A percentile compares a stretch with the other conserved stretches of the same genome.
These are phyloP conservation scores for Melanostoma mellinum DNA, from an alignment of 2,888 invertebrate species.

Conservation along the genomic window DNA sequence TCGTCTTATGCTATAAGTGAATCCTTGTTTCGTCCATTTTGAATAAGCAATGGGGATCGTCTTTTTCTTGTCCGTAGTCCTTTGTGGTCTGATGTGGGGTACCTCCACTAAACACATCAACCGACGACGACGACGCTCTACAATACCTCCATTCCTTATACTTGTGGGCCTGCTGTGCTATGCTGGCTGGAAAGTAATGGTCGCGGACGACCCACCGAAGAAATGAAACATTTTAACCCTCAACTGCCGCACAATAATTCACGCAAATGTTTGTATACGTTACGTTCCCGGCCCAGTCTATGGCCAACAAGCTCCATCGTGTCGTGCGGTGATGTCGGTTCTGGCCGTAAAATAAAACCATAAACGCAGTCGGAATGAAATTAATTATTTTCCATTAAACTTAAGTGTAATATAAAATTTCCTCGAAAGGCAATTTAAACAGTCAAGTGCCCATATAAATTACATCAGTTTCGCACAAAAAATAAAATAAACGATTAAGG, in stretches of 20 bases:
- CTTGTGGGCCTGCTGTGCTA: constrained; percentile 22
- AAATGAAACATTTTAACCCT: constrained; percentile 73
- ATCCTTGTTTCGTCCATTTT: constrained; percentile 72
- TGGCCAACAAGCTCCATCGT: constrained; percentile 43
- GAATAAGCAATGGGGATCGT: constrained; percentile 70
- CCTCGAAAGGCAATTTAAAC: constrained; percentile 82
- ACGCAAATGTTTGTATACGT: constrained; percentile 66
- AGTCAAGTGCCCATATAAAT: constrained; percentile 83
- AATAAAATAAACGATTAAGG: constrained; percentile 72
- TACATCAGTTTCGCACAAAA: constrained; percentile 80
- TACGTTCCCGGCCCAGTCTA: constrained; percentile 47
- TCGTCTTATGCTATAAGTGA: constrained; percentile 71
- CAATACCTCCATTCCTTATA: constrained; percentile 1
- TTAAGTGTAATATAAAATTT: constrained; percentile 82
- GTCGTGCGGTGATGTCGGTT: constrained; percentile 66
- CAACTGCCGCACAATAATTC: constrained; percentile 75
- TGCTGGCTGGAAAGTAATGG: constrained; percentile 56
- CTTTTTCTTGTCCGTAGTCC: constrained; percentile 52
- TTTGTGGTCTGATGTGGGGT: constrained; percentile 13
- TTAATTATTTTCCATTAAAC: constrained; percentile 83
- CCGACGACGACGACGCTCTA: not conserved
- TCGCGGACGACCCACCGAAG: constrained; percentile 72
- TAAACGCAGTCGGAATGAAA: constrained; percentile 80
- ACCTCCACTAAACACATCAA: constrained; percentile 32
- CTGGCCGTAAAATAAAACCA: constrained; percentile 74